Evolutionary conservation across 1,140 invertebrate species (phyloP), one percentile per base, ranked within the genome.

Genomic region (Melipona quadrifasciata): DNA sequence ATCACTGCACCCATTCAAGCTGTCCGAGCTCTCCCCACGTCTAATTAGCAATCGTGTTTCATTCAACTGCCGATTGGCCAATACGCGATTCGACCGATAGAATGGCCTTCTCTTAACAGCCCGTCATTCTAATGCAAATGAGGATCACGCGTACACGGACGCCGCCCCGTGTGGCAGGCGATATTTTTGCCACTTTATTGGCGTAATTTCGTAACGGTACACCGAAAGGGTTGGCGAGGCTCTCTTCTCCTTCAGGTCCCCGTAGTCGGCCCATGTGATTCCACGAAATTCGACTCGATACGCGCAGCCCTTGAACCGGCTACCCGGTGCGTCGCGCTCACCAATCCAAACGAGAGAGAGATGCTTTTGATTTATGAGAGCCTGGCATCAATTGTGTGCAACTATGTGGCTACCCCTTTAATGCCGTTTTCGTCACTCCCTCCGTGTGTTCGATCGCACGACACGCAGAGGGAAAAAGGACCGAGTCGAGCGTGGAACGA

Each of bases 141-240:
- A 2, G 19, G 64, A 82, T 68, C 64, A 57, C 80, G 55, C 72
- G 73, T 51, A 80, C 70, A 73, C 19, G 70, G 6, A 73, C 34
- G 55, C 27, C 34, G 27, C 8, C n/a, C 74, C n/a, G 73, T 34
- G 10, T 14, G 19, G 57, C 31, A 31, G 12, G 58, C 57, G 19
- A 84, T 84, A 84, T 80, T 86, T 82, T 81, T 86, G 84, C 72
- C 73, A 86, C 80, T 81, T 86, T 86, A 81, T 86, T 76, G 80
- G 72, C 73, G 57, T 82, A 82, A 86, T 86, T 86, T 72, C 64
- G 67, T 83, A 86, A 86, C 84, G 84, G 84, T 47, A 83, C 51
- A 72, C 74, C 80, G 31, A 27, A 65, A 67, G 84, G 80, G 84
- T 27, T 61, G 55, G 34, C 75, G 58, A 17, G 11, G 39, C 39